Percentiles rank a stretch among this genome's conserved stretches.
Evolutionary conservation across 2,113 vertebrate species (phyloP).

Genomic region (Mesocricetus auratus): DNA sequence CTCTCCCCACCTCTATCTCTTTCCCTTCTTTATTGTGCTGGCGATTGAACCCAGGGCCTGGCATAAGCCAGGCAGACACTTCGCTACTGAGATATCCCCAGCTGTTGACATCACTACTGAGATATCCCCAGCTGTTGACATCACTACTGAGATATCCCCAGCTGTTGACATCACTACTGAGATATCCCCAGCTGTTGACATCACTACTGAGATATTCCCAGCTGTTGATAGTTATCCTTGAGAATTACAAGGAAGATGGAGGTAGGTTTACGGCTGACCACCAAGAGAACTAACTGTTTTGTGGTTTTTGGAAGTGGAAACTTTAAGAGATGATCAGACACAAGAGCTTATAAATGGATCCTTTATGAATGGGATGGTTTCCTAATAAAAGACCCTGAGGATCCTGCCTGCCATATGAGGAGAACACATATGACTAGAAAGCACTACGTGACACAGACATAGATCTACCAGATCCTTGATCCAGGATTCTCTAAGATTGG

Average conservation of each 20-base stretch:
- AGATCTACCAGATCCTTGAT: neutral
- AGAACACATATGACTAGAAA: neutral
- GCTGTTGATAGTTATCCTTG: neutral
- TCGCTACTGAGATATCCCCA: neutral
- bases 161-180: neutral
- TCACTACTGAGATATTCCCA: neutral
- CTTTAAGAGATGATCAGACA: neutral
- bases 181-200: too few relatives aligned
- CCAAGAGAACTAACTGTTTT: neutral
- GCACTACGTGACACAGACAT: neutral
- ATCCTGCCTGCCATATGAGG: too few relatives aligned
- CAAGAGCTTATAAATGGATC: neutral
- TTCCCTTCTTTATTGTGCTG: neutral
- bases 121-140: neutral
- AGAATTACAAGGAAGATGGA: neutral
- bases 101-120: too few relatives aligned
- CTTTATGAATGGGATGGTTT: neutral
- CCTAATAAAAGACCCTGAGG: neutral
- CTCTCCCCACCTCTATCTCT: neutral
- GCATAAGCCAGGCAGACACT: neutral
- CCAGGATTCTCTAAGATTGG: neutral
- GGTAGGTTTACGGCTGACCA: neutral
- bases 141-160: neutral
- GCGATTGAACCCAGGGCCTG: neutral
- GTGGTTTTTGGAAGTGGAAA: neutral